phyloP scores from a whole-genome alignment of 2,888 invertebrate genomes.

The Sturmia bella region DNA sequence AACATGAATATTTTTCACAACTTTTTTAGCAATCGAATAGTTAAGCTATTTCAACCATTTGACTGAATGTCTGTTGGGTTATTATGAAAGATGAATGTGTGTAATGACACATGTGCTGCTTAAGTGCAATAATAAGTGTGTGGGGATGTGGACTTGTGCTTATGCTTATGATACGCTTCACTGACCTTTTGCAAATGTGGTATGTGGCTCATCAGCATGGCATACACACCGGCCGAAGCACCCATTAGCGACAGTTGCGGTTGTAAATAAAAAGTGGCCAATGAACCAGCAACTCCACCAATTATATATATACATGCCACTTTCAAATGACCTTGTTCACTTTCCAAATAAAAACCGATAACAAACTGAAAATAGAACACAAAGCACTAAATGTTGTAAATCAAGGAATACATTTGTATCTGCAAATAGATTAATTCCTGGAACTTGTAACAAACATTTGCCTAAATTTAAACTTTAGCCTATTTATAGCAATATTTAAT shows the following conservation, averaged over 20 bases:
- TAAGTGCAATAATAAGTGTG: not conserved
- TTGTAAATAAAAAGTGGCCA: constrained; percentile 89
- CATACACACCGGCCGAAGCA: constrained; percentile 95
- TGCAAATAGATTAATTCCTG: not conserved
- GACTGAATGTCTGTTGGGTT: too few species aligned
- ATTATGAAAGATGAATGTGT: too few species aligned
- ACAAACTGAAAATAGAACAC: constrained; percentile 71
- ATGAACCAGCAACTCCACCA: constrained; percentile 89
- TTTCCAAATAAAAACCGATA: constrained; percentile 83
- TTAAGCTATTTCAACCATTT: too few species aligned
- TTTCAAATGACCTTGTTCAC: constrained; percentile 89
- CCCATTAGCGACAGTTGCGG: constrained; percentile 91
- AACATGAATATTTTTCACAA: too few species aligned
- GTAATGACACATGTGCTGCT: not conserved
- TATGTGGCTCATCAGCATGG: constrained; percentile 92
- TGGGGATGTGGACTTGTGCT: not conserved
- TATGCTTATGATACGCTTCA: constrained; percentile 53
- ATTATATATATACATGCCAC: constrained; percentile 87
- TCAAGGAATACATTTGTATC: too few species aligned
- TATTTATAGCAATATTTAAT: too few species aligned
- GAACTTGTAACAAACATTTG: too few species aligned
- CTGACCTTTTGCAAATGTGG: constrained; percentile 89
- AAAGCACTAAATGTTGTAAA: too few species aligned
- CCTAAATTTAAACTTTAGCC: too few species aligned
- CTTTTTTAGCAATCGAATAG: too few species aligned